Evolutionary conservation across 1,140 invertebrate genomes (phyloP), one percentile per base, ranked within the genome.

Genomic region (Papilio machaon): DNA sequence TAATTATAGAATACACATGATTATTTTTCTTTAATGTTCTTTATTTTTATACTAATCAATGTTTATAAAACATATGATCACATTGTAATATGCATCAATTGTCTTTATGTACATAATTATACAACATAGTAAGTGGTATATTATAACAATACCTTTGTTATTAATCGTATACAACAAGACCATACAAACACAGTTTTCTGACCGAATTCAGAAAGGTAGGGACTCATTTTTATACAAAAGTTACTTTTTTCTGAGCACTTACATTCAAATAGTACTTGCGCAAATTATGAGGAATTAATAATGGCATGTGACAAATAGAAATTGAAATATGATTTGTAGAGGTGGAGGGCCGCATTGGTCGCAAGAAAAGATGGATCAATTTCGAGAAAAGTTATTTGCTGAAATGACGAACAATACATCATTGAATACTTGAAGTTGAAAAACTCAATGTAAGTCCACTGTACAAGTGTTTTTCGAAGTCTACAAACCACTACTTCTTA

Each of bases 21-120:
- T 79, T 46, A 79, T 46, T 67, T 78, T 78, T 78, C 76, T 64
- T 23, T 49, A 64, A 64, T 46, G 4, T 5, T n/a, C 43, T 30
- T 38, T 49, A 52, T 46, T 73, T 46, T 46, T 43, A 47, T 43
- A 43, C 17, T 7, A 10, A 11, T 46, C 17, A 19, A 73, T 73
- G 38, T 73, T 46, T 73, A 46, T 73, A 73, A 46, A 73, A 70
- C 4, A 70, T 10, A 15, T 70, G 13, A 35, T 15, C 23, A 70
- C 64, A 35, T 70, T 70, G 64, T 70, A 70, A 38, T 70, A 15
- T 15, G 64, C 11, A 35, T 23, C 23, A 70, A 70, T 35, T 70
- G 64, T 70, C 64, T 35, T 30, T 67, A 70, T 70, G 64, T 70
- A 70, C 64, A 70, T 70, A 70, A 70, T 70, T 35, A 23, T 30